Base-by-base conservation (phyloP, 2,797 vertebrate species). In the Eutrigla gurnardus region DNA sequence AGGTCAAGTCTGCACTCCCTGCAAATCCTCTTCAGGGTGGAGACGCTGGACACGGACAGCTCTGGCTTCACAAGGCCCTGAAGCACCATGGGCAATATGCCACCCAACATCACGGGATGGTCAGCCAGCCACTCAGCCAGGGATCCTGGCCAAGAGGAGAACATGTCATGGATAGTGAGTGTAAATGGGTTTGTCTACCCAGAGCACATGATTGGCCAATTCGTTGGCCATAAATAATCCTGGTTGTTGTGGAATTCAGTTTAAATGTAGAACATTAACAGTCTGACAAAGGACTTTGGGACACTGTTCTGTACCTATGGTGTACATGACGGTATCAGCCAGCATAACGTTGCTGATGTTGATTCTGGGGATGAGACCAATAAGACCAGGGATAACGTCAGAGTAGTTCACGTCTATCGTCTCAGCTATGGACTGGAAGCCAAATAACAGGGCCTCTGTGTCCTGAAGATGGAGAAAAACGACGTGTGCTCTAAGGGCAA, bases 341-440 rank as follows among this genome's bases (percentile, higher is more conserved):
- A 99, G 95, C 92, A 98, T 96, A 60, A 98, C 93, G 0, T 97
- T 99, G 92, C 96, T 97, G 92, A 98, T 97, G 91, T 96, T 98
- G 94, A 99, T 98, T 68, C 97, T 94, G 32, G 98, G 98, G 84
- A 99, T 97, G 85, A 99, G 96, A 39, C 97, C 98, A 0, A 99
- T 98, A 35, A 99, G 96, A 42, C 98, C 98, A 0, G 98, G 98
- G 80, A 99, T 98, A 69, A 99, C 98, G 2, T 99, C 98, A 0
- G 98, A 99, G 91, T 99, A 99, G 93, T 98, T 98, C 65, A 99
- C 97, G 0, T 99, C 98, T 0, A 97, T 98, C 62, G 98, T 99
- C 93, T 99, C 98, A 0, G 98, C 97, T n/a, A 99, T 99, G 91
- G 98, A 99, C 89, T 99, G 98, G 95, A 99, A 99, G 82, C 98